Base-by-base conservation (phyloP, 1,140 invertebrate genomes). In the Drosophila biarmipes region DNA sequence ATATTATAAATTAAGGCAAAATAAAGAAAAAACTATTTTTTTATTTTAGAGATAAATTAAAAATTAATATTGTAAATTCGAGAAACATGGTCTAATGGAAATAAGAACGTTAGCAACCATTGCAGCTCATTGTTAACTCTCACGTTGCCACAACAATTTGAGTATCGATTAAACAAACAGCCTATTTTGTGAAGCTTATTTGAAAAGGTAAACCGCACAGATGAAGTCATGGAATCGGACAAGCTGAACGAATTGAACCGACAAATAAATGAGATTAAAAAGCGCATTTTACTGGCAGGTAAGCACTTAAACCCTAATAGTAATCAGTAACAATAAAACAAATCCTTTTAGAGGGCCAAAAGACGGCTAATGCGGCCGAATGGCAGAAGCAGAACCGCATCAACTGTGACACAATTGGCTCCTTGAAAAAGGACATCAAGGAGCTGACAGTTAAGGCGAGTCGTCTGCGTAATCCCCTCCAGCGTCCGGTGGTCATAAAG, bases 261-360 rank as follows among this genome's bases (percentile, higher is more conserved):
- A 68, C 95, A 96, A 93, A 96, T 96, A 87, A 93, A 95, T 79
- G 95, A 96, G 92, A 94, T 96, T 40, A 97, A 96, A 87, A 96
- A 96, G 92, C 96, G 96, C 85, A 96, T 97, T 86, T 94, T 96
- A 78, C 87, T 97, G 58, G 96, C 96, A 90, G 96, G 96, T 96
- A n/a, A 29, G 46, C 84, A 92, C 21, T 3, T 0, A 21, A 34
- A 7, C 10, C 12, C 35, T 6, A 0, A 12, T 24, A 8, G 58
- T 24, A 11, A 29, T 19, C 48, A 27, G 34, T 19, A 35, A 12
- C 0, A 35, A 7, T n/a, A 5, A 48, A 7, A 29, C 3, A 15
- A 19, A 15, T 38, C 51, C 61, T 80, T 92, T 3, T 73, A 97
- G 96, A 97, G 94, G 96, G 96, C 11, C 96, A 96, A 92, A 94